Evolutionary conservation across 2,113 vertebrate species (phyloP), one percentile per base, ranked within the genome.

Genomic region (Rattus rattus): DNA sequence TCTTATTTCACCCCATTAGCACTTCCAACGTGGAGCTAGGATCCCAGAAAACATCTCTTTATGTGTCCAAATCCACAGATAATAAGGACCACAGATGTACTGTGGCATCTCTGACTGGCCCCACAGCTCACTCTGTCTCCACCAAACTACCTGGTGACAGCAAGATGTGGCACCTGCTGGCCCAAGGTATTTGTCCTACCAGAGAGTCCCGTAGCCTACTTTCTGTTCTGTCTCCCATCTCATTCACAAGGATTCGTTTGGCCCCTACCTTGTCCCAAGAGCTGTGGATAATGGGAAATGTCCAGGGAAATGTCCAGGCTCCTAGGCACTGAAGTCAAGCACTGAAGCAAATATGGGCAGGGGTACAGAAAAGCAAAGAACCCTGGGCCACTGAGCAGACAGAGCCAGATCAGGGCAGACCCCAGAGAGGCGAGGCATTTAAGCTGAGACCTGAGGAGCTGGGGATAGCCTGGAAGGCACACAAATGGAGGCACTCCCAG

Each of bases 281-380:
- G 49, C 73, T 67, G 9, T 47, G 33, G 65, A 8, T 13, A 80
- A 19, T 11, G 22, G 76, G 47, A 69, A 4, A 12, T 39, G 54
- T 56, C n/a, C 33, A 36, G 22, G 76, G 47, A 69, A 4, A 12
- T 39, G 54, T 56, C n/a, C 33, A 36, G 65, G 63, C 49, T 20
- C 30, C 17, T 26, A 87, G 67, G 17, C 54, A 17, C 19, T 26
- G 5, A 56, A 59, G n/a, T 30, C 28, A 7, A 47, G 12, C 28
- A 5, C 14, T 26, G 19, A 2, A 2, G 13, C 14, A 56, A 80
- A 19, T 0, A 3, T 1, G 2, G 79, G 17, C 1, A 0, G 1
- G 1, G 16, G 11, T 7, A 28, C 47, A 49, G 30, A 87, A 70
- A 87, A 86, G 14, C 13, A 11, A 3, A 39, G 56, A 61, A 63